Evolutionary conservation across 1,140 invertebrate species (phyloP).

Genomic region (Atta cephalotes): DNA sequence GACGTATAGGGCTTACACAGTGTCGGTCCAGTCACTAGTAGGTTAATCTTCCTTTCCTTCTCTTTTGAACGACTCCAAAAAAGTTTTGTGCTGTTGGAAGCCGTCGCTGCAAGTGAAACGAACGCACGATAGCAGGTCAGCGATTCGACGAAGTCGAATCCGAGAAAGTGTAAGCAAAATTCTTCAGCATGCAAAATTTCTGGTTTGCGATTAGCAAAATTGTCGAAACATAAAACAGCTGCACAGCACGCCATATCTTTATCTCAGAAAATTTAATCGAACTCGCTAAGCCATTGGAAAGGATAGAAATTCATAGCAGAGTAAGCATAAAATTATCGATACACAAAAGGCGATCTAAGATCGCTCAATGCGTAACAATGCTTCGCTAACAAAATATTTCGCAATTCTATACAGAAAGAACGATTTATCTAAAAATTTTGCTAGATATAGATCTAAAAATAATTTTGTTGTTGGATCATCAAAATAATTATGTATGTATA

Average conservation of each 20-base stretch:
- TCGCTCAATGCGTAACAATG: not conserved
- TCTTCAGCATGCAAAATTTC: constrained; percentile 41
- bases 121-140: constrained; percentile 61
- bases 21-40: constrained; percentile 58
- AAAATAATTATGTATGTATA: too few species aligned
- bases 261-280: not conserved
- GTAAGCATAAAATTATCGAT: constrained; percentile 7
- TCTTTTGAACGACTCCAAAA: constrained; percentile 53
- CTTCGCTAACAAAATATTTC: too few species aligned
- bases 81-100: constrained; percentile 57
- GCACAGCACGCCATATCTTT: not conserved
- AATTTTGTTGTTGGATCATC: too few species aligned
- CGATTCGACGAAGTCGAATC: constrained; percentile 45
- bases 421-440: too few species aligned
- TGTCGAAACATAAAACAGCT: constrained; percentile 7
- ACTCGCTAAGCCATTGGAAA: not conserved
- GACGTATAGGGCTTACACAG: constrained; percentile 57
- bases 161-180: constrained; percentile 2
- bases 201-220: constrained; percentile 15
- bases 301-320: constrained; percentile 9
- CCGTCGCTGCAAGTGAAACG: constrained; percentile 58
- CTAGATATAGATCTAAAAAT: too few species aligned
- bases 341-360: not conserved
- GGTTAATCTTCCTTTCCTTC: constrained; percentile 62
- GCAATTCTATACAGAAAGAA: too few species aligned